Base-by-base conservation (phyloP, 2,113 vertebrate species). In the Piprites chloris region DNA sequence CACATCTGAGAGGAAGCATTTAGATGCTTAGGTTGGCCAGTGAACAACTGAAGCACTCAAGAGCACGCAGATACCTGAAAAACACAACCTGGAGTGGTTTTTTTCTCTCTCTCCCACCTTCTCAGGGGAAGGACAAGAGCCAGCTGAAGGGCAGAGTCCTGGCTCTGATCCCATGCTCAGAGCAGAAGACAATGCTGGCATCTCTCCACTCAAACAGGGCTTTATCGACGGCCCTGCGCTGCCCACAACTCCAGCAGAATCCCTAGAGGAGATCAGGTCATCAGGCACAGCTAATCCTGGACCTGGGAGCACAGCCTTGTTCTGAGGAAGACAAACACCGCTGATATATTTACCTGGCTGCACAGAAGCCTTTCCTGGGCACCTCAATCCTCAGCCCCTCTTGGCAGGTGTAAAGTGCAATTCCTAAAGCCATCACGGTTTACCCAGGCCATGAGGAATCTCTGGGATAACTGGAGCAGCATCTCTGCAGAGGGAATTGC, bases 241-340 rank as follows among this genome's bases (percentile, higher is more conserved):
- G 93, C 1, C 76, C 82, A 14, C 2, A 26, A 44, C 71, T 90
- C 72, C 39, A 93, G 94, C 87, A 79, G 89, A 37, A 44, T 91
- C 84, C 73, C 87, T 87, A 52, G 93, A 96, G 94, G 91, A 94
- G 91, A 94, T 81, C 89, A 79, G 86, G 94, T 95, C 95, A 93
- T 82, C 66, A 9, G 77, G 58, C 41, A 2, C 49, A 85, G 82
- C 92, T 83, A 76, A 85, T 89, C 87, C 85, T 56, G 74, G 20
- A 56, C 56, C 93, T 56, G 53, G 2, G 41, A 75, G 77, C 73
- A 49, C 24, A 4, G 14, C 33, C 83, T 75, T 42, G 2, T 27
- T 62, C 84, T 13, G 39, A 44, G 53, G 35, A 62, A 68, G 33
- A 42, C 72, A 52, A 53, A 28, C 78, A 53, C 17, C 10, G 4